Conservation (phyloP, 2,888 invertebrate genomes). For the Lithophane semibrunnea region DNA sequence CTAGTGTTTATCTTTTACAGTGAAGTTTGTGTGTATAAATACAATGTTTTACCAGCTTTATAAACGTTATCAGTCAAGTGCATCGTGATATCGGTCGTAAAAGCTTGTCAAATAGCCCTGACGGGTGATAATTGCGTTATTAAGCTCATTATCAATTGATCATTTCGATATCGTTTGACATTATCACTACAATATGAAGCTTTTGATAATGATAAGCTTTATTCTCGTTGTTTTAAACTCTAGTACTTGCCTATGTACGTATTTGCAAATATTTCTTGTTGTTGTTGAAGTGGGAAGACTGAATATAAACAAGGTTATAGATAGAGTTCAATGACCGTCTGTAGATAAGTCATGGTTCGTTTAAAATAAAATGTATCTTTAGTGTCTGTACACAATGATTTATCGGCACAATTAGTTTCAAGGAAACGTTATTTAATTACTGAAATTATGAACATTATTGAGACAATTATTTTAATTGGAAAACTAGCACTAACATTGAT, state of each 20-base stretch:
- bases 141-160: constrained; percentile 54
- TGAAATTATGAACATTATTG: neutral
- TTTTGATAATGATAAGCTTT: constrained; percentile 20
- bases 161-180: constrained; percentile 36
- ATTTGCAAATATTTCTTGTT: neutral
- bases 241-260: neutral
- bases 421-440: neutral
- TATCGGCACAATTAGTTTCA: constrained; percentile 1
- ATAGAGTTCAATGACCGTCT: constrained; percentile 35
- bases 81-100: constrained; percentile 49
- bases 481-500: neutral
- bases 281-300: neutral
- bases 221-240: constrained; percentile 22
- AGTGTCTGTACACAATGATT: constrained; percentile 23
- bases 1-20: constrained; percentile 15
- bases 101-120: constrained; percentile 51
- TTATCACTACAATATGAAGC: constrained; percentile 30
- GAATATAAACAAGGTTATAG: neutral
- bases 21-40: constrained; percentile 27
- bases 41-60: constrained; percentile 26
- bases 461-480: neutral
- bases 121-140: constrained; percentile 49
- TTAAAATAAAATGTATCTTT: constrained; percentile 31
- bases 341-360: neutral
- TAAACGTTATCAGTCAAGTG: constrained; percentile 56